Conservation (phyloP, 2,113 vertebrate species). For the Epinephelus fuscoguttatus region DNA sequence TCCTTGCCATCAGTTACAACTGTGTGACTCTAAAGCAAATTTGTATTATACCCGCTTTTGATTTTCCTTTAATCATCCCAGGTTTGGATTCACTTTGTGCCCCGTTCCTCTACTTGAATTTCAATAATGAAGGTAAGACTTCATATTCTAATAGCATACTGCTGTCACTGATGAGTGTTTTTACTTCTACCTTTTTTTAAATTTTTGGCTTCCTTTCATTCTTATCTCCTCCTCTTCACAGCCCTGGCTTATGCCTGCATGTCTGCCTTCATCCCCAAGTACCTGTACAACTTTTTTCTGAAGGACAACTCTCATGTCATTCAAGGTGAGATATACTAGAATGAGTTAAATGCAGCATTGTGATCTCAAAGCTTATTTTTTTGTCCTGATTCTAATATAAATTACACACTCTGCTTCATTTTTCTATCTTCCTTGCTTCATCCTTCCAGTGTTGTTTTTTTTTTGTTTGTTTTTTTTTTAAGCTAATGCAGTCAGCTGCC, state of each 20-base stretch:
- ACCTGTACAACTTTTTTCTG: constrained; percentile 98
- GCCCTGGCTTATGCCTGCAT: constrained; percentile 98
- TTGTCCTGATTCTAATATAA: not conserved
- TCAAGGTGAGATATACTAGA: constrained; percentile 88
- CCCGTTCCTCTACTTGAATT: constrained; percentile 97
- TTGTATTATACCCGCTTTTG: not conserved
- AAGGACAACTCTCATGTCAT: constrained; percentile 99
- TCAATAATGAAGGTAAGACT: constrained; percentile 95
- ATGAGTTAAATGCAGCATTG: not conserved
- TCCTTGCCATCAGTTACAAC: not conserved
- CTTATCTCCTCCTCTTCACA: constrained; percentile 63
- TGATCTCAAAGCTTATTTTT: not conserved
- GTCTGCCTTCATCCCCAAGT: constrained; percentile 99
- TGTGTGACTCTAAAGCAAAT: not conserved
- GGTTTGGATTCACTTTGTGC: constrained; percentile 98
- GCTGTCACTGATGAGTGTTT: not conserved
- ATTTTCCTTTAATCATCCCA: constrained; percentile 66
- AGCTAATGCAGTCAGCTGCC: constrained; percentile 25
- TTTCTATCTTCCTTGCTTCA: not conserved
- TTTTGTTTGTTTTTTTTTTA: constrained; percentile 3
- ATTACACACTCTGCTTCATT: not conserved
- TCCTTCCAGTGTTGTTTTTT: not conserved
- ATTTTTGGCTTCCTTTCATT: constrained; percentile 9
- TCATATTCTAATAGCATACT: not conserved
- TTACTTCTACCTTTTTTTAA: not conserved